These are phyloP conservation scores for Gymnobelideus leadbeateri DNA, from an alignment of 2,113 vertebrate genomes.

Conservation along the genomic window DNA sequence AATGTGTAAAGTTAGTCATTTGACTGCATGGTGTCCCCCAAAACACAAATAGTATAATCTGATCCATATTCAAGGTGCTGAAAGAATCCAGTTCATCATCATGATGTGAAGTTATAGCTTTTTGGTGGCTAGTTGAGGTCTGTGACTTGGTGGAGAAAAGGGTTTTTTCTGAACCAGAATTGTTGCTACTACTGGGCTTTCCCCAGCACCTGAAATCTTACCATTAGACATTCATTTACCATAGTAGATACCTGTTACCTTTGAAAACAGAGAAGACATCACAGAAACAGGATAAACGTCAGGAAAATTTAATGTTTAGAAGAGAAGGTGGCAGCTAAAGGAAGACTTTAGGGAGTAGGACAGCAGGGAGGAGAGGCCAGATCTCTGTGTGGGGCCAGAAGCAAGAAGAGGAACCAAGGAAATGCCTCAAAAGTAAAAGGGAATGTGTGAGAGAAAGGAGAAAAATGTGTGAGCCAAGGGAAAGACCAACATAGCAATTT, in stretches of 20 bases:
- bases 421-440: background rate
- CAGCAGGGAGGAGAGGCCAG: background rate
- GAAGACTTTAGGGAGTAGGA: background rate
- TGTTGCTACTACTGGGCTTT: background rate
- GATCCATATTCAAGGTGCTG: background rate
- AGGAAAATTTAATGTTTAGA: background rate
- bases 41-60: background rate
- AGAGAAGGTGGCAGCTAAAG: background rate
- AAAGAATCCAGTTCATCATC: background rate
- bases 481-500: background rate
- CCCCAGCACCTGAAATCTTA: background rate
- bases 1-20: background rate
- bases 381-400: background rate
- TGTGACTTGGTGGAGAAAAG: background rate
- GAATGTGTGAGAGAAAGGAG: background rate
- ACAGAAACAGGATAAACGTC: background rate
- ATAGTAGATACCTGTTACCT: background rate
- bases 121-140: background rate
- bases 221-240: background rate
- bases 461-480: background rate
- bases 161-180: background rate
- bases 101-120: background rate
- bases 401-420: background rate
- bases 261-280: background rate
- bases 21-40: background rate